These are phyloP conservation scores for Hypsibius dujardini DNA, from an alignment of 1,140 invertebrate genomes.

Conservation along the genomic window DNA sequence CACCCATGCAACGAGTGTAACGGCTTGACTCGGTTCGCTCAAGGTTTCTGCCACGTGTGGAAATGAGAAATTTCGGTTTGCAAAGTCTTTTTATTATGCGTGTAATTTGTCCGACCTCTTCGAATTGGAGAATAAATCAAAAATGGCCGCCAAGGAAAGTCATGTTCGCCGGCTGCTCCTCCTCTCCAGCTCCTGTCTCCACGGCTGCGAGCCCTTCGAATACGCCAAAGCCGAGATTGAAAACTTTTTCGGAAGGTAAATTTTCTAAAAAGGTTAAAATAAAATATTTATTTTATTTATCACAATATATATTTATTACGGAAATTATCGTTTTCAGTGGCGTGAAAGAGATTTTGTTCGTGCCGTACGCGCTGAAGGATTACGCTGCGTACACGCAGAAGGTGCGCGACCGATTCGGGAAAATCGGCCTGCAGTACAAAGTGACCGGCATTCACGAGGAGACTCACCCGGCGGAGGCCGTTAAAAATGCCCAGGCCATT, in stretches of 20 bases:
- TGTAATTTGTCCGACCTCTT: too few species aligned
- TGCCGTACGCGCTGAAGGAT: conserved; percentile 52
- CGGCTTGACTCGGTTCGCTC: not conserved
- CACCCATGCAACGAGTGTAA: too few species aligned
- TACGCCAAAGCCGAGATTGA: conserved; percentile 7
- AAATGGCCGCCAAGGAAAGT: not conserved
- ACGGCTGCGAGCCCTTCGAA: conserved; percentile 10
- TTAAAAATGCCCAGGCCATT: conserved; percentile 47
- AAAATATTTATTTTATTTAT: too few species aligned
- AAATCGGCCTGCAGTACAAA: conserved; percentile 42
- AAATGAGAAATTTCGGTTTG: too few species aligned
- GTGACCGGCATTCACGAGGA: conserved; percentile 46
- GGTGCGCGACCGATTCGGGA: conserved; percentile 41
- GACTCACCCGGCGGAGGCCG: conserved; percentile 38
- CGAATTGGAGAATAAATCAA: not conserved
- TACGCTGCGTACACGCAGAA: conserved; percentile 48
- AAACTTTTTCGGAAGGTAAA: conserved; percentile 2
- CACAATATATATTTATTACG: too few species aligned
- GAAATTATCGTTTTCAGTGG: not conserved
- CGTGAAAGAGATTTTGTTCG: conserved; percentile 49
- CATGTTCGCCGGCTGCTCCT: conserved; percentile 7
- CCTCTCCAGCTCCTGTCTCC: not conserved
- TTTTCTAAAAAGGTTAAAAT: too few species aligned
- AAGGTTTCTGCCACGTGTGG: too few species aligned
- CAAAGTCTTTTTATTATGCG: too few species aligned